Evolutionary conservation across 37 sponge, comb jelly and placozoan genomes (phyloP), one percentile per base, ranked within the genome.

Genomic region (Oscarella lobularis): DNA sequence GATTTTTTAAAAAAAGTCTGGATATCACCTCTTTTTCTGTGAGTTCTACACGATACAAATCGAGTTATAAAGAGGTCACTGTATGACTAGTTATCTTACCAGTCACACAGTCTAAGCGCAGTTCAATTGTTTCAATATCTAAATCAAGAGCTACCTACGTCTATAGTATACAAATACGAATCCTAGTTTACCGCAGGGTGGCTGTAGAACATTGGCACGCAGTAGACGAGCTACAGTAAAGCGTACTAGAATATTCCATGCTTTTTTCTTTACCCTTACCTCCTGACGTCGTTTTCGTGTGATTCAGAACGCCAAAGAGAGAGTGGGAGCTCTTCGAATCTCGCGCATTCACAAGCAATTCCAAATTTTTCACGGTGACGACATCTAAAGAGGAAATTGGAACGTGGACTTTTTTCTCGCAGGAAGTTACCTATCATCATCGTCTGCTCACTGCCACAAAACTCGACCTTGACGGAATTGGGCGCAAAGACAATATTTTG

Each of bases 171-270:
- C 6, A 68, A 34, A 5, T 68, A 14, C n/a, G 9, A 20, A 66
- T 27, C n/a, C 9, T 39, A 4, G 41, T 86, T 77, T 77, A 92
- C 93, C 77, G 40, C 74, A 87, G 31, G 92, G 95, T 30, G 99
- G 99, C 67, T 98, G 92, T 29, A 98, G 83, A n/a, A 98, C 86
- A 67, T 91, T 94, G 4, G 95, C 87, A 54, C 99, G 81, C 37
- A 89, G 77, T 0, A 92, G 73, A 29, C 88, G 83, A 35, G 87
- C 84, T 85, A 31, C 27, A 72, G 38, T 66, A 3, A 3, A 35
- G 37, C n/a, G 76, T 1, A 48, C 37, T 3, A 81, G 5, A 37
- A 67, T 39, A 30, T 14, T n/a, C 6, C 5, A 6, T 20, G 4
- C 39, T 39, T 3, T 39, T 14, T 3, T 39, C 40, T 72, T 27